Base-by-base conservation (phyloP, 2,113 vertebrate genomes). In the Neodon shergylaensis region DNA sequence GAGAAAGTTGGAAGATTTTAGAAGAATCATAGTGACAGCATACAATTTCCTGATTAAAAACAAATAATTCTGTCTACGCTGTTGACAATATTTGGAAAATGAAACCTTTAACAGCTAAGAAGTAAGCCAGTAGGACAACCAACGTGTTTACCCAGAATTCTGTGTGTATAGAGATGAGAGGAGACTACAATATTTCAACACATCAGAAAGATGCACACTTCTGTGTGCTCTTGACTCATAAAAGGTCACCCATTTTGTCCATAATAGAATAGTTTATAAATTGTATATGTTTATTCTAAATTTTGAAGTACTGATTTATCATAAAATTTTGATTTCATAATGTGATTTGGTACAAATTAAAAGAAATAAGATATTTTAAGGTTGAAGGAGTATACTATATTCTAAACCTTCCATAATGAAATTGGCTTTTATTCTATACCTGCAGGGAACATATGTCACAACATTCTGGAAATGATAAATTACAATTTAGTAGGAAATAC, bases 31-130 rank as follows among this genome's bases (percentile, higher is more conserved):
- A 95, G 21, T 94, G 36, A 92, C 12, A 88, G 82, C 88, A 85
- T 83, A 22, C 4, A 95, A 86, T 97, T 96, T 97, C 4, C 12
- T 92, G 58, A 96, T 97, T 93, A 44, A 95, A 97, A 91, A 89
- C 65, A 77, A 68, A 52, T 63, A 87, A 76, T 9, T 90, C 76
- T 63, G 90, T 44, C 3, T 92, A 49, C 49, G 73, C 11, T 76
- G 21, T 81, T 93, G 84, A 89, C 70, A 84, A 90, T 77, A 91
- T 88, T 95, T 12, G 76, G 9, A 94, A 88, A 77, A 81, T 12
- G 13, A 93, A 16, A 10, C n/a, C 85, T 88, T 96, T 96, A 77
- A 39, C 61, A 93, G 44, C 0, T 93, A 3, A 54, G 22, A 92
- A 79, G 66, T 33, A 90, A 91, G 47, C 17, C 11, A 47, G 39